Evolutionary conservation across 2,888 invertebrate species (phyloP).

Genomic region (Cryptus armator): DNA sequence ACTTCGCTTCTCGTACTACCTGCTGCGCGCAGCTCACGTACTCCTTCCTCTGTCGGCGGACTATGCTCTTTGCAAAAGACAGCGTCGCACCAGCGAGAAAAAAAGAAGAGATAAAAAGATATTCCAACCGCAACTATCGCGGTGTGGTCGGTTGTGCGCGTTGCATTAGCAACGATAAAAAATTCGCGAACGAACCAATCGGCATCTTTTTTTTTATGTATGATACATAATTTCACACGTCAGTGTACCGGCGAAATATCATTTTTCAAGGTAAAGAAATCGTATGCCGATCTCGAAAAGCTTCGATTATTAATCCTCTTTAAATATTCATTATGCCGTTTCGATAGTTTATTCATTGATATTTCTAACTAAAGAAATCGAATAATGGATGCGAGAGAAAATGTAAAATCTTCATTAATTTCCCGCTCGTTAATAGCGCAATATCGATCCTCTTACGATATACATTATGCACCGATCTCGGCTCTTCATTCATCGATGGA

Average conservation of each 20-base stretch:
- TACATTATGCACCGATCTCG: neutral
- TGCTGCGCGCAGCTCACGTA: slow-evolving; percentile 17
- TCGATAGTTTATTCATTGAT: neutral
- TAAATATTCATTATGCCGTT: neutral
- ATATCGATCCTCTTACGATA: neutral
- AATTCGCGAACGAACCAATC: neutral
- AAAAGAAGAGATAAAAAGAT: neutral
- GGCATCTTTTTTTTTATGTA: too few species aligned
- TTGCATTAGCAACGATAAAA: neutral
- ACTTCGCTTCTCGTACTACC: slow-evolving; percentile 26
- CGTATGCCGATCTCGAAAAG: neutral
- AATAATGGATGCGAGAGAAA: too few species aligned
- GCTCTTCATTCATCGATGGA: neutral
- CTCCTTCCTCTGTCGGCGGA: slow-evolving; percentile 15
- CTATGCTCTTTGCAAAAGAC: slow-evolving; percentile 21
- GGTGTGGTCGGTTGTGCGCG: neutral
- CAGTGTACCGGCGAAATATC: too few species aligned
- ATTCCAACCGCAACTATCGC: neutral
- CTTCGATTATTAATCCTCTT: neutral
- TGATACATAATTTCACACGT: too few species aligned
- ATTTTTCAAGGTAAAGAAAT: neutral
- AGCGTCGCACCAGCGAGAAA: slow-evolving; percentile 1
- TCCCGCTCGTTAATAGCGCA: neutral
- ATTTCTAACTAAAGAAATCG: neutral
- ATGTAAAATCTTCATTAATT: too few species aligned